Percentiles rank a stretch among this genome's conserved stretches.
Evolutionary conservation across 2,113 vertebrate species (phyloP).

Genomic region (Scortum barcoo): DNA sequence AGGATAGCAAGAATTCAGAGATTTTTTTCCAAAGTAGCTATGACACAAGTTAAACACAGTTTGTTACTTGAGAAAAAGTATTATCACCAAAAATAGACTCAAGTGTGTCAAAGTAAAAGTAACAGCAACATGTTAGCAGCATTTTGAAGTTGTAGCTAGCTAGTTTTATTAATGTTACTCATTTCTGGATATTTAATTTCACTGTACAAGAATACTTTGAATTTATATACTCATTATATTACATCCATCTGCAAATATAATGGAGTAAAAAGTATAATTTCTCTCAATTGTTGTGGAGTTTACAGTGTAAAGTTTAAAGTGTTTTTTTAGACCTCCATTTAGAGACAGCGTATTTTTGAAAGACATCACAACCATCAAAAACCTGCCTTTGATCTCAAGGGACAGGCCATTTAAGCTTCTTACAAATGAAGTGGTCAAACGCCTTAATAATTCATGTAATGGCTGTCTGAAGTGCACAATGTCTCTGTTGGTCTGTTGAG

Average conservation of each 20-base stretch:
- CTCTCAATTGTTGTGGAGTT: background rate
- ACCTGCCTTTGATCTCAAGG: background rate
- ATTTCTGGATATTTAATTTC: too few relatives aligned
- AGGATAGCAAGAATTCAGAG: too few relatives aligned
- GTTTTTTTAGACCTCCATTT: background rate
- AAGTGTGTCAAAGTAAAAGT: too few relatives aligned
- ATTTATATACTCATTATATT: background rate
- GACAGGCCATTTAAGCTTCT: background rate
- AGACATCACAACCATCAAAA: background rate
- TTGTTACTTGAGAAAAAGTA: too few relatives aligned
- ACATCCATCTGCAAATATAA: background rate
- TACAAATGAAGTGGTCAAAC: background rate
- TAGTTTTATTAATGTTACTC: background rate
- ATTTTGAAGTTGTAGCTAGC: too few relatives aligned
- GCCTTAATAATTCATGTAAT: background rate
- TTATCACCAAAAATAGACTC: too few relatives aligned
- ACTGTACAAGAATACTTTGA: background rate
- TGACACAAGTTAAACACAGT: too few relatives aligned
- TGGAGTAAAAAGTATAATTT: background rate
- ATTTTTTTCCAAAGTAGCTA: background rate
- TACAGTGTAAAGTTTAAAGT: background rate
- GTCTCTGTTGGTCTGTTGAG: background rate
- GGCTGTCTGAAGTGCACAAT: background rate
- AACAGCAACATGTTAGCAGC: background rate
- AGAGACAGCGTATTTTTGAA: background rate